Conservation (phyloP, 2,888 invertebrate species). For the Cryptus armator region DNA sequence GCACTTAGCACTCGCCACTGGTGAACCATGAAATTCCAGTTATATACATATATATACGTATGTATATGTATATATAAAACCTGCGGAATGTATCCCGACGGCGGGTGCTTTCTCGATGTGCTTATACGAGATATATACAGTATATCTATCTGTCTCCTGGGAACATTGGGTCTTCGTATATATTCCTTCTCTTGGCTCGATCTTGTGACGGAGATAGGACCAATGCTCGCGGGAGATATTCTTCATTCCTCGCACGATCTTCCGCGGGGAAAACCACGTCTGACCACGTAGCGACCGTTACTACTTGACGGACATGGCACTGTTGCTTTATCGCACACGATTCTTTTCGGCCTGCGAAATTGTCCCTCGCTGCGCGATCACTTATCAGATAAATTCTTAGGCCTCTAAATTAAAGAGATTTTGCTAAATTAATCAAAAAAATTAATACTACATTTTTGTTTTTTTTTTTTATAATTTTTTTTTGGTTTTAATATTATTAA, state of each 20-base stretch:
- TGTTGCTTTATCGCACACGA: slow-evolving; percentile 12
- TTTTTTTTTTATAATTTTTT: too few species aligned
- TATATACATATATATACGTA: slow-evolving; percentile 17
- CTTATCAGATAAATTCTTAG: background rate
- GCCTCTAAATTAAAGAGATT: too few species aligned
- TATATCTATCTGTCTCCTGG: slow-evolving; percentile 14
- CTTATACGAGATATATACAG: slow-evolving; percentile 6
- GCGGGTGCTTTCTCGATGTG: slow-evolving; percentile 11
- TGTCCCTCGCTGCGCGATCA: background rate
- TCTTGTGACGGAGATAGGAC: slow-evolving; percentile 33
- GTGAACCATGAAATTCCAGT: slow-evolving; percentile 30
- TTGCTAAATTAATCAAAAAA: too few species aligned
- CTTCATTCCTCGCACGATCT: slow-evolving; percentile 61
- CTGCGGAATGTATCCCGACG: slow-evolving; percentile 8
- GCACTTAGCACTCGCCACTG: slow-evolving; percentile 40
- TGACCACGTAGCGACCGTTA: slow-evolving; percentile 61
- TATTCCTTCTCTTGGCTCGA: slow-evolving; percentile 25
- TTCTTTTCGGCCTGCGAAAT: background rate
- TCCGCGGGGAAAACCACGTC: slow-evolving; percentile 48
- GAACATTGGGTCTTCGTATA: slow-evolving; percentile 21
- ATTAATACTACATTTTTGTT: too few species aligned
- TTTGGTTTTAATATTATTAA: too few species aligned
- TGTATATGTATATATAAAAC: slow-evolving; percentile 5
- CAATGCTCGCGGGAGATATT: slow-evolving; percentile 35
- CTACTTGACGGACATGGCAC: slow-evolving; percentile 48